These are phyloP conservation scores for Trissolcus basalis DNA, from an alignment of 1,140 invertebrate species.

Conservation along the genomic window DNA sequence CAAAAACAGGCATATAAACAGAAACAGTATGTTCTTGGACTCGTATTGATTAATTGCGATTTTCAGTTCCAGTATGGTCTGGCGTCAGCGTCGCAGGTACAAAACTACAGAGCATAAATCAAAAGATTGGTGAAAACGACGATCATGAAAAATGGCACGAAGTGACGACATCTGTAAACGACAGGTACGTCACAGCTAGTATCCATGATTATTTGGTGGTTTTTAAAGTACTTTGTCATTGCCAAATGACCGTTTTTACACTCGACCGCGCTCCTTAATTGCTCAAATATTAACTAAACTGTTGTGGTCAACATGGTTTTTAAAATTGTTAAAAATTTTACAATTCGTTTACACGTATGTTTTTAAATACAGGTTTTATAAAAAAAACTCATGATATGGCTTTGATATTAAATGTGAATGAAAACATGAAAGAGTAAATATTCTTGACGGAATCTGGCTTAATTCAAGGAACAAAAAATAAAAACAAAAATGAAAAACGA, in stretches of 20 bases:
- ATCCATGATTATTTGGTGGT: constrained; percentile 46
- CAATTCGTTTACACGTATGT: too few relatives aligned
- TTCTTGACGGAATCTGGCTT: too few relatives aligned
- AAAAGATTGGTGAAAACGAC: constrained; percentile 74
- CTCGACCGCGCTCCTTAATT: constrained; percentile 16
- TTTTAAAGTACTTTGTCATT: constrained; percentile 26
- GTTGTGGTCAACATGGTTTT: constrained; percentile 10
- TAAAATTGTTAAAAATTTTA: neutral
- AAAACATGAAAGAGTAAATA: too few relatives aligned
- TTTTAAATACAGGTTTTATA: too few relatives aligned
- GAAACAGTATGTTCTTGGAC: constrained; percentile 27
- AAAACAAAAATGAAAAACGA: too few relatives aligned
- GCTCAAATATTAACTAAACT: constrained; percentile 24
- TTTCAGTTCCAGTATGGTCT: constrained; percentile 81
- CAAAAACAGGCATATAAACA: constrained; percentile 17
- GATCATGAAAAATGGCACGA: constrained; percentile 79
- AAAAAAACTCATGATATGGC: too few relatives aligned
- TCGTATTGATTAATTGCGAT: constrained; percentile 49
- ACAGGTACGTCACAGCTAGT: constrained; percentile 69
- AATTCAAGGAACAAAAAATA: too few relatives aligned
- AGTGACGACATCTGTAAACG: constrained; percentile 78
- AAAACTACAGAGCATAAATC: constrained; percentile 77
- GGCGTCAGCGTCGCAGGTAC: constrained; percentile 80
- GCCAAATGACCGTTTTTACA: constrained; percentile 30
- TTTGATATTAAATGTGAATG: too few relatives aligned